Conservation (phyloP, 1,140 invertebrate genomes). For the Drosophila bocki region DNA sequence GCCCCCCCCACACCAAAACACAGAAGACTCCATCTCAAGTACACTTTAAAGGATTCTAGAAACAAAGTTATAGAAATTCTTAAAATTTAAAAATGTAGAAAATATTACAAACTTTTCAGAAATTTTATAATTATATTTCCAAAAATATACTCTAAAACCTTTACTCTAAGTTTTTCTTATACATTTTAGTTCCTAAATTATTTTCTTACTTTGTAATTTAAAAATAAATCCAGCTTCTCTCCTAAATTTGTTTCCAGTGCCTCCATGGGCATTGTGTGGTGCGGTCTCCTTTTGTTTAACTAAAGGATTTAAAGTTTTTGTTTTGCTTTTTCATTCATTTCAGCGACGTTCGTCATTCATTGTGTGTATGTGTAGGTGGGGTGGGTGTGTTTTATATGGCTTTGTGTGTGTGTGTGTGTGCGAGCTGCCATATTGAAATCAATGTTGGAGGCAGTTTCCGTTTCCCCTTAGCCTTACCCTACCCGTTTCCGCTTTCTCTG, state of each 20-base stretch:
- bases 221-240: neutral
- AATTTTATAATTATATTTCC: neutral
- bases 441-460: conserved; percentile 56
- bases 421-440: conserved; percentile 65
- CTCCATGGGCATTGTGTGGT: conserved; percentile 39
- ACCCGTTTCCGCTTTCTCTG: conserved; percentile 15
- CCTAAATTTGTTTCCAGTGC: conserved; percentile 9
- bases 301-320: conserved; percentile 79
- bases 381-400: conserved; percentile 12
- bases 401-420: conserved; percentile 32
- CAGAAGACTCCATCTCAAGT: neutral
- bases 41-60: neutral
- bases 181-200: too few relatives aligned
- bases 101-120: neutral
- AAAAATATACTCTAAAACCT: neutral
- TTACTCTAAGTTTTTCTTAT: neutral
- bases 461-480: conserved; percentile 2
- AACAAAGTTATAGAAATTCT: neutral
- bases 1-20: conserved; percentile 14
- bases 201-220: neutral
- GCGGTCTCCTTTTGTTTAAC: conserved; percentile 70
- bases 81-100: neutral
- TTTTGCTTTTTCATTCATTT: conserved; percentile 72
- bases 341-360: conserved; percentile 67
- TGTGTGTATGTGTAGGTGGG: conserved; percentile 13